Evolutionary conservation across 2,797 vertebrate species (phyloP).

Genomic region (Channa striata): DNA sequence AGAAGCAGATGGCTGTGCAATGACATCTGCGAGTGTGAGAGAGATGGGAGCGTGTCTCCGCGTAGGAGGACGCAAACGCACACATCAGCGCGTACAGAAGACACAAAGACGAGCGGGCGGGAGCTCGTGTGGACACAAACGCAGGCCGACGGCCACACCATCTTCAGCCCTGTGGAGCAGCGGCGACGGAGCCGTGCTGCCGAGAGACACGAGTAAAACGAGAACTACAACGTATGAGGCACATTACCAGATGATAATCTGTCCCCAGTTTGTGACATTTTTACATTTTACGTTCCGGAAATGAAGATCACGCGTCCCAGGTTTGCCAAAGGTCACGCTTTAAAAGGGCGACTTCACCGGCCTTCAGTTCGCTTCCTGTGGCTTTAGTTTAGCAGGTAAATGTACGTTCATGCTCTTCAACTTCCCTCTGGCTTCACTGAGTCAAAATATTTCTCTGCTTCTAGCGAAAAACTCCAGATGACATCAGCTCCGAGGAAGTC

Average conservation of each 20-base stretch:
- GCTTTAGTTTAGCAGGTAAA: too few species aligned
- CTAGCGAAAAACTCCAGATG: too few species aligned
- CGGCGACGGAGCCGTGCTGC: conserved; percentile 27
- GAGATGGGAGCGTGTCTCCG: conserved; percentile 38
- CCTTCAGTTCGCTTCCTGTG: too few species aligned
- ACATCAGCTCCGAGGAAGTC: too few species aligned
- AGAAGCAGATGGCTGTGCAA: conserved; percentile 55
- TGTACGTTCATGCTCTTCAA: not conserved
- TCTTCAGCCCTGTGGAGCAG: conserved; percentile 16
- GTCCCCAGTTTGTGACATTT: too few species aligned
- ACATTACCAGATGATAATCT: conserved; percentile 11
- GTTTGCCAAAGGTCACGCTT: not conserved
- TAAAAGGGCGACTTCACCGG: too few species aligned
- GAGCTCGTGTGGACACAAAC: not conserved
- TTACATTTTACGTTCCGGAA: conserved; percentile 11
- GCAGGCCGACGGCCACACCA: conserved; percentile 26
- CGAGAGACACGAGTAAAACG: conserved; percentile 32
- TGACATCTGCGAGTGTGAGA: conserved; percentile 25
- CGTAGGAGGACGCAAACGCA: conserved; percentile 37
- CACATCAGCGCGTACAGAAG: conserved; percentile 12
- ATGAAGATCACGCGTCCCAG: not conserved
- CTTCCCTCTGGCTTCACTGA: too few species aligned
- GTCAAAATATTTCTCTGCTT: too few species aligned
- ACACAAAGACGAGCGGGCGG: conserved; percentile 2
- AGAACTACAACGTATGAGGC: not conserved